Percentiles rank a stretch among this genome's conserved stretches.
phyloP scores from a whole-genome alignment of 2,888 invertebrate species.

The Hoplodrina ambigua region DNA sequence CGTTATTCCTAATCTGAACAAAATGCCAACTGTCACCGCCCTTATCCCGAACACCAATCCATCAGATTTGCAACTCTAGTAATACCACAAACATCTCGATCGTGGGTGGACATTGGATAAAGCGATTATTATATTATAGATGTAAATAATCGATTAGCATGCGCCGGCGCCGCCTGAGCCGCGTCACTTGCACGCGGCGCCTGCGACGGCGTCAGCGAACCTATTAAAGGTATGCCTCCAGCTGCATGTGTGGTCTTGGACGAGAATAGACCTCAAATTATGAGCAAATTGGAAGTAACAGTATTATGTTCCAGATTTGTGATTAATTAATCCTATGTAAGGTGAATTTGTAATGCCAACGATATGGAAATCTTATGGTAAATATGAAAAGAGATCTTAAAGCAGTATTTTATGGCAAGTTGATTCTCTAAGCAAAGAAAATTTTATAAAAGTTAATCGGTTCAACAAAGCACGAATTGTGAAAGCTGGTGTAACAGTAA shows the following conservation, averaged over 20 bases:
- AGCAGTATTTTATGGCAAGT: not conserved
- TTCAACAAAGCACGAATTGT: not conserved
- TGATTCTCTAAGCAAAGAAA: not conserved
- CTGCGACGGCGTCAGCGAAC: constrained; percentile 56
- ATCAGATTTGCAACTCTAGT: constrained; percentile 55
- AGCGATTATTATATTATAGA: constrained; percentile 64
- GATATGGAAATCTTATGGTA: too few relatives aligned
- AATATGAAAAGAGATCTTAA: too few relatives aligned
- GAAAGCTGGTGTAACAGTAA: not conserved
- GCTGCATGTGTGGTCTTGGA: constrained; percentile 54
- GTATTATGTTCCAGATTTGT: not conserved
- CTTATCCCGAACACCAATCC: constrained; percentile 51
- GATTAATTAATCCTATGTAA: not conserved
- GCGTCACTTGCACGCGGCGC: constrained; percentile 61
- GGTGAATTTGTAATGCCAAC: too few relatives aligned
- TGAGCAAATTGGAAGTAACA: not conserved
- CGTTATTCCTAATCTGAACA: constrained; percentile 41
- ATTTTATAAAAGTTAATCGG: not conserved
- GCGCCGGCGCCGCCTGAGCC: constrained; percentile 54
- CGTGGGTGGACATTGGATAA: constrained; percentile 62
- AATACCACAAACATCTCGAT: constrained; percentile 59
- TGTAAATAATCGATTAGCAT: constrained; percentile 64
- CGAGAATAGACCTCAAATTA: constrained; percentile 11
- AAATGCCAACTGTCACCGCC: constrained; percentile 55
- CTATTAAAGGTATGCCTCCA: constrained; percentile 55